Evolutionary conservation across 2,113 vertebrate species (phyloP).

Genomic region (Xenopus borealis): DNA sequence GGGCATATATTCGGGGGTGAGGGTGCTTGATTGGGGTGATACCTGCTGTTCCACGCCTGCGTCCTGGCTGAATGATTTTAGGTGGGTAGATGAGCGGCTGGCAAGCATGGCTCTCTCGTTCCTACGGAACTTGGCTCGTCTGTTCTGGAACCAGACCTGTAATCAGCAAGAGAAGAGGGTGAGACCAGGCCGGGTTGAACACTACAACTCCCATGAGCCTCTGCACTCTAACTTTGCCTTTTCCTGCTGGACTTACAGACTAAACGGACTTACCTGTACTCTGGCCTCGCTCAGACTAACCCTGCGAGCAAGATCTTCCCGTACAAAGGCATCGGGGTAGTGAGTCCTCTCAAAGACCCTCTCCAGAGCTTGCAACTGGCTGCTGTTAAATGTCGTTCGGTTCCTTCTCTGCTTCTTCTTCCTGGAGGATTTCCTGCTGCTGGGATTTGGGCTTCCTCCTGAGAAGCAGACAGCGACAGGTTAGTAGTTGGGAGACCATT

Average conservation of each 20-base stretch:
- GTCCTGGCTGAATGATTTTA: constrained; percentile 75
- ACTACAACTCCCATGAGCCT: too few relatives aligned
- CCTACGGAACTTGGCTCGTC: constrained; percentile 76
- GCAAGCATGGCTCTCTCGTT: constrained; percentile 74
- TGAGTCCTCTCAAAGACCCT: constrained; percentile 76
- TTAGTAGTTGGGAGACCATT: too few relatives aligned
- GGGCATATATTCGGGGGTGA: constrained; percentile 70
- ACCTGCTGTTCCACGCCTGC: constrained; percentile 72
- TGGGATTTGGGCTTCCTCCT: constrained; percentile 64
- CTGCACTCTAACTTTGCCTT: too few relatives aligned
- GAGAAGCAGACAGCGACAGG: neutral
- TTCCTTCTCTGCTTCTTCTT: constrained; percentile 79
- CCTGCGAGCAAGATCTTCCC: constrained; percentile 73
- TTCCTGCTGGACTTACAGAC: too few relatives aligned
- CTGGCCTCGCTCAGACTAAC: constrained; percentile 77
- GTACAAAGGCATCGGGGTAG: constrained; percentile 74
- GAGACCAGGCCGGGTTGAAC: too few relatives aligned
- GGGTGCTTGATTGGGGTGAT: constrained; percentile 62
- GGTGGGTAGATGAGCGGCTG: constrained; percentile 67
- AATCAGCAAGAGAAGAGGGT: too few relatives aligned
- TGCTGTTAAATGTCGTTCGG: constrained; percentile 79
- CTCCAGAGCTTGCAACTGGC: constrained; percentile 77
- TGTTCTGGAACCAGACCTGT: constrained; percentile 83
- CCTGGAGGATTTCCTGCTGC: constrained; percentile 58
- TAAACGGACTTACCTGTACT: constrained; percentile 68